Conservation (phyloP, 2,113 vertebrate species). For the Cyrtonyx montezumae region DNA sequence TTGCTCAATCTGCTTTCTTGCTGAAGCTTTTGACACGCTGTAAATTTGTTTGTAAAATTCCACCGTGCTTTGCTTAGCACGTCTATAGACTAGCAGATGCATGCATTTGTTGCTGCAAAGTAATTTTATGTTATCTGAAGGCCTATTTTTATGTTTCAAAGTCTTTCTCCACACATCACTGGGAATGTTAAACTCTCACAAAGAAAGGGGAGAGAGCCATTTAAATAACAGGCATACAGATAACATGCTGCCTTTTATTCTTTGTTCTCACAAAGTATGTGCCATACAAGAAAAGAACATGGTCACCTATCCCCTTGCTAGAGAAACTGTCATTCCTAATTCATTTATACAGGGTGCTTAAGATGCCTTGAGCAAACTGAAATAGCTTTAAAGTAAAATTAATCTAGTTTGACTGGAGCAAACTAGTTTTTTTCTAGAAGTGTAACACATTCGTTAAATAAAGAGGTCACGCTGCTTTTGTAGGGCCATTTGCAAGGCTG, state of each 20-base stretch:
- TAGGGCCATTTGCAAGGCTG: background rate
- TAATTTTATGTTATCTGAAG: slow-evolving; percentile 72
- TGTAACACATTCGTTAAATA: slow-evolving; percentile 46
- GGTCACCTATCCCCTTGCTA: slow-evolving; percentile 58
- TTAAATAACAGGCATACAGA: slow-evolving; percentile 62
- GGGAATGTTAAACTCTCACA: slow-evolving; percentile 46
- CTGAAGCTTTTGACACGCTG: slow-evolving; percentile 40
- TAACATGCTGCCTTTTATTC: slow-evolving; percentile 67
- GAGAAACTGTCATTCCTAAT: slow-evolving; percentile 66
- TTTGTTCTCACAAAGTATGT: slow-evolving; percentile 51
- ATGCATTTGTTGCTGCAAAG: slow-evolving; percentile 56
- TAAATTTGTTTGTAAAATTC: slow-evolving; percentile 66
- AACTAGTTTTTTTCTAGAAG: slow-evolving; percentile 20
- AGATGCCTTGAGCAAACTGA: slow-evolving; percentile 62
- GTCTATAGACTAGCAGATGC: slow-evolving; percentile 31
- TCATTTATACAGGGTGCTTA: slow-evolving; percentile 56
- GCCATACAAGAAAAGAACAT: slow-evolving; percentile 56
- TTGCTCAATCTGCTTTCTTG: slow-evolving; percentile 21
- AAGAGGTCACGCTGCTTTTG: background rate
- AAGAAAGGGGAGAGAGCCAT: slow-evolving; percentile 36
- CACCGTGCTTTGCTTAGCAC: slow-evolving; percentile 43
- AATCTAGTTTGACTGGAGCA: slow-evolving; percentile 58
- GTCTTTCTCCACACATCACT: slow-evolving; percentile 53
- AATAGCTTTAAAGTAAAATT: slow-evolving; percentile 58
- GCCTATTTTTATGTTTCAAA: slow-evolving; percentile 52